phyloP scores from a whole-genome alignment of 53 echinoderm and acorn worm species.

The Temnopleurus reevesii region DNA sequence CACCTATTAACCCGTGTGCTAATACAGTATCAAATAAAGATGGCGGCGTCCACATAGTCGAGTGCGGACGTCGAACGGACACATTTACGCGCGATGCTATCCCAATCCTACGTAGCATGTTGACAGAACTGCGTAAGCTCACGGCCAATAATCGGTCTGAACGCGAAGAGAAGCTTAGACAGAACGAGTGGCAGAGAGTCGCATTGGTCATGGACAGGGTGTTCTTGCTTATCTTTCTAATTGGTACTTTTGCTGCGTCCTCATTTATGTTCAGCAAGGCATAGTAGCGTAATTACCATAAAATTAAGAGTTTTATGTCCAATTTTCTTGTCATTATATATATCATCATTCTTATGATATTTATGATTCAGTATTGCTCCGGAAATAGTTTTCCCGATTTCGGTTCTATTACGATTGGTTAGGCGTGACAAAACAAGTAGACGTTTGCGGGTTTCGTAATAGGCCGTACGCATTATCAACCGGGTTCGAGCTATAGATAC shows the following conservation, averaged over 20 bases:
- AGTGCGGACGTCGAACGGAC: conserved; percentile 33
- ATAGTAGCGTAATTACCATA: background rate
- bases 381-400: too few relatives aligned
- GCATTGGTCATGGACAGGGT: conserved; percentile 91
- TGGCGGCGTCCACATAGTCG: background rate
- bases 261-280: conserved; percentile 74
- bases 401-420: too few relatives aligned
- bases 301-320: too few relatives aligned
- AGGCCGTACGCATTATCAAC: too few relatives aligned
- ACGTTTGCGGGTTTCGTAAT: too few relatives aligned
- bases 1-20: background rate
- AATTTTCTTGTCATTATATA: too few relatives aligned
- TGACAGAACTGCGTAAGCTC: conserved; percentile 83
- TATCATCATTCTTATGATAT: too few relatives aligned
- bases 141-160: conserved; percentile 74
- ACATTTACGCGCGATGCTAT: conserved; percentile 56
- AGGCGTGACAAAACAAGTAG: too few relatives aligned
- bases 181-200: conserved; percentile 91
- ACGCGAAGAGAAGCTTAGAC: conserved; percentile 67
- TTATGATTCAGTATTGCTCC: too few relatives aligned
- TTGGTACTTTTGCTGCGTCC: conserved; percentile 76
- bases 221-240: conserved; percentile 78
- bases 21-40: conserved; percentile 23
- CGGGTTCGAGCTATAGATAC: too few relatives aligned
- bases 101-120: conserved; percentile 69